Conservation (phyloP, 1,140 invertebrate genomes). For the Dendrolimus kikuchii region DNA sequence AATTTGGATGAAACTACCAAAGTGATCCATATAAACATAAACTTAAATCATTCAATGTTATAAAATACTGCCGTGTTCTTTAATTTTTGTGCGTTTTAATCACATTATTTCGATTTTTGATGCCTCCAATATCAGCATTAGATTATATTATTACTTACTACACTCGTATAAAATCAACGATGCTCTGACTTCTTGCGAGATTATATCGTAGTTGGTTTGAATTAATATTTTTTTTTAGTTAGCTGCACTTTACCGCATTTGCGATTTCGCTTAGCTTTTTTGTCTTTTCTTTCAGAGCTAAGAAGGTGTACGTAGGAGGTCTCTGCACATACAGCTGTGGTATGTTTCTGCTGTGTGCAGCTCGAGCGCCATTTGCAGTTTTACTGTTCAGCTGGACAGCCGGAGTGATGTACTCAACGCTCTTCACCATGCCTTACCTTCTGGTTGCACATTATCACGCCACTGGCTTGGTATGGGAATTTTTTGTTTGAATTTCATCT, state of each 20-base stretch:
- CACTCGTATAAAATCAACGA: too few species aligned
- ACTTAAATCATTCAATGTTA: too few species aligned
- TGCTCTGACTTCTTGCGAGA: neutral
- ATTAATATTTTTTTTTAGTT: neutral
- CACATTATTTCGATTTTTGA: too few species aligned
- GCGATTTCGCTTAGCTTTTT: neutral
- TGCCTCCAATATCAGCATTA: too few species aligned
- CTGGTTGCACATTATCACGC: slow-evolving; percentile 95
- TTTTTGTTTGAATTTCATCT: neutral
- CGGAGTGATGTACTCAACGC: slow-evolving; percentile 96
- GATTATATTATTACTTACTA: too few species aligned
- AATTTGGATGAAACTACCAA: too few species aligned
- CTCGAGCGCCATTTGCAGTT: slow-evolving; percentile 84
- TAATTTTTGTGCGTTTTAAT: too few species aligned
- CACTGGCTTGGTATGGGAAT: slow-evolving; percentile 82
- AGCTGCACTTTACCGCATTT: neutral
- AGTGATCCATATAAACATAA: too few species aligned
- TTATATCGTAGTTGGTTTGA: neutral
- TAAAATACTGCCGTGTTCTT: too few species aligned
- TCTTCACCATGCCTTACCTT: slow-evolving; percentile 98
- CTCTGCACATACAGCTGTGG: slow-evolving; percentile 90
- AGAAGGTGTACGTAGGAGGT: slow-evolving; percentile 91
- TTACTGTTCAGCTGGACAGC: slow-evolving; percentile 92
- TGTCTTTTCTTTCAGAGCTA: slow-evolving; percentile 78
- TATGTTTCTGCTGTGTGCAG: slow-evolving; percentile 90